phyloP scores from a whole-genome alignment of 2,888 invertebrate species.

The Cetonia aurata region DNA sequence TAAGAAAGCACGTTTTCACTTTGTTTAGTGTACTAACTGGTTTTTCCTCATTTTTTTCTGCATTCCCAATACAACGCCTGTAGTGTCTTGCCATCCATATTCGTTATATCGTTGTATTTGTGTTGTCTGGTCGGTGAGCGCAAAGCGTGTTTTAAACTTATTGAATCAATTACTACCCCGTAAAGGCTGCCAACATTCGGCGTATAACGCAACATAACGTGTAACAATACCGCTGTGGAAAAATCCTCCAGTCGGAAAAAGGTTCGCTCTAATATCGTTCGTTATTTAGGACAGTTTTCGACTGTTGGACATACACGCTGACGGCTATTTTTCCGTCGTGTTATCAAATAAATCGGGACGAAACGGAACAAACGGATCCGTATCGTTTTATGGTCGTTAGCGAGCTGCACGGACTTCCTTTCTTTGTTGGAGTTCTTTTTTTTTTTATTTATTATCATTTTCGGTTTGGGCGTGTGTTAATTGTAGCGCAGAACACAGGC shows the following conservation, averaged over 20 bases:
- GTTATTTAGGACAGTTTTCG: conserved; percentile 45
- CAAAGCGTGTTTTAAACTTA: conserved; percentile 65
- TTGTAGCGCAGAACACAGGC: conserved; percentile 13
- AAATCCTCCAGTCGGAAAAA: conserved; percentile 44
- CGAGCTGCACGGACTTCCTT: conserved; percentile 23
- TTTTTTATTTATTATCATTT: conserved; percentile 6
- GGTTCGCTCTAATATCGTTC: conserved; percentile 40
- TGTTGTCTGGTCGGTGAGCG: conserved; percentile 58
- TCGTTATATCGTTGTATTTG: conserved; percentile 63
- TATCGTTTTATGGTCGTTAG: conserved; percentile 43
- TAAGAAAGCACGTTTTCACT: conserved; percentile 43
- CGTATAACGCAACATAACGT: conserved; percentile 53
- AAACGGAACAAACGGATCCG: conserved; percentile 21
- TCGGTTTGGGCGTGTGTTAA: conserved; percentile 16
- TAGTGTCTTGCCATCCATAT: conserved; percentile 47
- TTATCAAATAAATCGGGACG: conserved; percentile 46
- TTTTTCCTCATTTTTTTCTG: conserved; percentile 41
- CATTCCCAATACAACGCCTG: background rate
- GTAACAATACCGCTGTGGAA: conserved; percentile 49
- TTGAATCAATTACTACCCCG: conserved; percentile 67
- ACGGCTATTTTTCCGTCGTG: conserved; percentile 58
- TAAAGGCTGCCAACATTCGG: conserved; percentile 65
- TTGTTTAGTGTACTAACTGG: conserved; percentile 29
- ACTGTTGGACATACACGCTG: conserved; percentile 53
- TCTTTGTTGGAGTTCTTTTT: conserved; percentile 33